Conservation (phyloP, 2,113 vertebrate genomes). For the Misgurnus anguillicaudatus region DNA sequence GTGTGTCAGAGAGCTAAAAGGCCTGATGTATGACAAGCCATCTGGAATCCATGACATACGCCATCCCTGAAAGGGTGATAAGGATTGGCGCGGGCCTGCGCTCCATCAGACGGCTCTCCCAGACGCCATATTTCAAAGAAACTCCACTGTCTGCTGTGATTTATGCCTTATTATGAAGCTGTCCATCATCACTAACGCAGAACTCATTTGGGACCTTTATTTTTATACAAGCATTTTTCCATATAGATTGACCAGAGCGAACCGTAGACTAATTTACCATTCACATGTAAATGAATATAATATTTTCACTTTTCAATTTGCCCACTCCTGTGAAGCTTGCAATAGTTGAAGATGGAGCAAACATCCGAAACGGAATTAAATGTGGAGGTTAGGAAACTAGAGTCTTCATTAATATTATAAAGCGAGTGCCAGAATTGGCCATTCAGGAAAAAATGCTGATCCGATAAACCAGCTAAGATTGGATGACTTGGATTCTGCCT, state of each 20-base stretch:
- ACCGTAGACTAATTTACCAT: conserved; percentile 53
- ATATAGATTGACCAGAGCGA: conserved; percentile 42
- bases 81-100: conserved; percentile 38
- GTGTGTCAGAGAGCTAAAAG: conserved; percentile 43
- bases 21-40: conserved; percentile 55
- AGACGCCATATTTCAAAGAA: conserved; percentile 56
- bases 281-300: conserved; percentile 53
- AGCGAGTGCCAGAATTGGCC: conserved; percentile 9
- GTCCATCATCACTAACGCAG: conserved; percentile 42
- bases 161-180: conserved; percentile 49
- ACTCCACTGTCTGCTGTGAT: conserved; percentile 49
- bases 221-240: conserved; percentile 47
- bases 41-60: conserved; percentile 56
- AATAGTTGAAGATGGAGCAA: conserved; percentile 35
- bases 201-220: conserved; percentile 54
- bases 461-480: background rate
- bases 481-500: background rate
- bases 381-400: background rate
- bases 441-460: conserved; percentile 18
- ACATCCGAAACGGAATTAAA: conserved; percentile 38
- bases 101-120: conserved; percentile 47
- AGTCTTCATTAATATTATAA: conserved; percentile 9
- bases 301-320: conserved; percentile 50
- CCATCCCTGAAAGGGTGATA: conserved; percentile 54
- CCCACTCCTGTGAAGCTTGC: conserved; percentile 34